A percentile compares a stretch with the other conserved stretches of the same genome.
phyloP scores from a whole-genome alignment of 2,888 invertebrate genomes.

The Podabrus alpinus region DNA sequence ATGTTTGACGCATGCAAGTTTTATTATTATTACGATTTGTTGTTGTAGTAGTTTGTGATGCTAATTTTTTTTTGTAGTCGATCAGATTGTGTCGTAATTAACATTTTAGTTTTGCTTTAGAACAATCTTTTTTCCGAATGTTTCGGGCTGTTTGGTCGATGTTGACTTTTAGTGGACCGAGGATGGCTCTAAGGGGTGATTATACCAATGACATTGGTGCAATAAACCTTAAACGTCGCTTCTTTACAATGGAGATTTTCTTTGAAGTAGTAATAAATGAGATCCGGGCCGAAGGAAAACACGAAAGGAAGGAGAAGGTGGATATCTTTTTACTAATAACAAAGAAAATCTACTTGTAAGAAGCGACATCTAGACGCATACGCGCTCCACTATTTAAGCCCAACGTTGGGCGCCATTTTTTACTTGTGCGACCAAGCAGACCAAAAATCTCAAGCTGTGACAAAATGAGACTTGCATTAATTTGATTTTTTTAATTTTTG shows the following conservation, averaged over 20 bases:
- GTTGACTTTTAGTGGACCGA: not conserved
- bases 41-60: not conserved
- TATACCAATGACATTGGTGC: too few relatives aligned
- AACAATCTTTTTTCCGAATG: not conserved
- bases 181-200: not conserved
- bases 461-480: not conserved
- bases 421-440: not conserved
- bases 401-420: not conserved
- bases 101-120: not conserved
- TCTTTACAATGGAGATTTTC: too few relatives aligned
- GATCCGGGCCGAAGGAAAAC: too few relatives aligned
- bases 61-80: not conserved
- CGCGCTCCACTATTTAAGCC: too few relatives aligned
- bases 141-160: not conserved
- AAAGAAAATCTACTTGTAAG: too few relatives aligned
- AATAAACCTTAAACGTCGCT: too few relatives aligned
- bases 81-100: not conserved
- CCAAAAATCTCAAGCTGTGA: not conserved
- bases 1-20: conserved; percentile 50
- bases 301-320: too few relatives aligned
- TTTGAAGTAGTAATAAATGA: too few relatives aligned
- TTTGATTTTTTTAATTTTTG: not conserved
- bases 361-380: too few relatives aligned
- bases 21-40: not conserved
- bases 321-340: too few relatives aligned